Evolutionary conservation across 2,888 invertebrate genomes (phyloP).

Genomic region (Rapana venosa): DNA sequence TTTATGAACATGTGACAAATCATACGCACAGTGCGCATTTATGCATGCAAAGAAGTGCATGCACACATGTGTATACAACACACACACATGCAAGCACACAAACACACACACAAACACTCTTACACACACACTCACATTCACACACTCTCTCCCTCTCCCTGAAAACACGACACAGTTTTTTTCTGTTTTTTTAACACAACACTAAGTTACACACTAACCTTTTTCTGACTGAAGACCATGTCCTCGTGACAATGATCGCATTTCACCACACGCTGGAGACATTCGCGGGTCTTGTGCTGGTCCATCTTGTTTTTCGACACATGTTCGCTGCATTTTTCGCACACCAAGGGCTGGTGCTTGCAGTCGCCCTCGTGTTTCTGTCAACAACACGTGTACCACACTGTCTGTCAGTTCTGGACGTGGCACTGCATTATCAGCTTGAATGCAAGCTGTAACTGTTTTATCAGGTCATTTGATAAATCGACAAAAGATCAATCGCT

Average conservation of each 20-base stretch:
- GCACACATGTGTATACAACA: neutral
- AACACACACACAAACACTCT: too few relatives aligned
- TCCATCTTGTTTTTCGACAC: conserved; percentile 50
- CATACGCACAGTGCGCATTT: neutral
- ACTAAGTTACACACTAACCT: conserved; percentile 46
- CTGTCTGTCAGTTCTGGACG: neutral
- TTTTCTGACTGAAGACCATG: conserved; percentile 45
- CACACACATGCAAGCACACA: neutral
- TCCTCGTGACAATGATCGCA: conserved; percentile 59
- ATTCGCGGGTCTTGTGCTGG: conserved; percentile 56
- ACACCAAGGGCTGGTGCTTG: conserved; percentile 51
- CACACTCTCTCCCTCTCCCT: neutral
- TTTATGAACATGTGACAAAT: too few relatives aligned
- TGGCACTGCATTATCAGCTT: too few relatives aligned
- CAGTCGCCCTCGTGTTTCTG: conserved; percentile 57
- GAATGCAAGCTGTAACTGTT: too few relatives aligned
- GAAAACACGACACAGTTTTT: neutral
- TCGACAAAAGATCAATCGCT: too few relatives aligned
- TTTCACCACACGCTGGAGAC: conserved; percentile 53
- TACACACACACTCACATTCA: too few relatives aligned
- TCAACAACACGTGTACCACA: neutral
- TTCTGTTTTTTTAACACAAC: neutral
- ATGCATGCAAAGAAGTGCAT: neutral
- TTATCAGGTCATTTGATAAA: too few relatives aligned
- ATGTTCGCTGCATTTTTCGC: conserved; percentile 52